Conservation (phyloP, 2,888 invertebrate genomes). For the Philereme vetulata region DNA sequence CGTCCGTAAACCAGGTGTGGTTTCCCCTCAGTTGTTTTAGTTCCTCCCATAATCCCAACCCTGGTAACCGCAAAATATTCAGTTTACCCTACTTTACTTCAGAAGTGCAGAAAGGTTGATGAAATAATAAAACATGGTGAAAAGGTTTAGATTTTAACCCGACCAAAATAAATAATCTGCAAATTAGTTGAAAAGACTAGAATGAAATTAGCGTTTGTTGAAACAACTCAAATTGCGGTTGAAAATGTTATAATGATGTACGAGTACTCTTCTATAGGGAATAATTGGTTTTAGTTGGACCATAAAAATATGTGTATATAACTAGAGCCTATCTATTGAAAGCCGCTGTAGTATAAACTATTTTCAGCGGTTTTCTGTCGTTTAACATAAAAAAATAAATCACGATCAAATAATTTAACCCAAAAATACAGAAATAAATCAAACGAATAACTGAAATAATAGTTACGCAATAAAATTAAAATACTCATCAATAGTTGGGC, state of each 20-base stretch:
- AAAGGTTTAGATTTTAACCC: conserved; percentile 21
- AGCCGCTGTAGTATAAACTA: too few relatives aligned
- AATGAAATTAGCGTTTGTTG: conserved; percentile 23
- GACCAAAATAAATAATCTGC: background rate
- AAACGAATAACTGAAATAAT: too few relatives aligned
- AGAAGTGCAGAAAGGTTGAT: conserved; percentile 30
- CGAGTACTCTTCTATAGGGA: too few relatives aligned
- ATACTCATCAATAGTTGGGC: too few relatives aligned
- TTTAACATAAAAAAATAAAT: too few relatives aligned
- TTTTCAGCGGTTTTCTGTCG: too few relatives aligned
- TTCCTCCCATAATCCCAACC: conserved; percentile 21
- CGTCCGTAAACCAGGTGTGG: conserved; percentile 16
- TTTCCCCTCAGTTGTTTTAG: conserved; percentile 17
- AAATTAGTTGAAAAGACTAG: conserved; percentile 24
- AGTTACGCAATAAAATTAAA: too few relatives aligned
- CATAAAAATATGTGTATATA: too few relatives aligned
- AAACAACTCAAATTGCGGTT: conserved; percentile 12
- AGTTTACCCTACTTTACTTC: conserved; percentile 24
- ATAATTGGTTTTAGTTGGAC: too few relatives aligned
- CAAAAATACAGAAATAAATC: too few relatives aligned
- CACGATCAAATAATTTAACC: too few relatives aligned
- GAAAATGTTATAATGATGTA: conserved; percentile 3
- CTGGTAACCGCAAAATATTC: conserved; percentile 36
- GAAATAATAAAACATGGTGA: conserved; percentile 37
- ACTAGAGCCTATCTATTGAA: too few relatives aligned